Evolutionary conservation across 1,140 invertebrate species (phyloP), one percentile per base, ranked within the genome.

Genomic region (Popillia japonica): DNA sequence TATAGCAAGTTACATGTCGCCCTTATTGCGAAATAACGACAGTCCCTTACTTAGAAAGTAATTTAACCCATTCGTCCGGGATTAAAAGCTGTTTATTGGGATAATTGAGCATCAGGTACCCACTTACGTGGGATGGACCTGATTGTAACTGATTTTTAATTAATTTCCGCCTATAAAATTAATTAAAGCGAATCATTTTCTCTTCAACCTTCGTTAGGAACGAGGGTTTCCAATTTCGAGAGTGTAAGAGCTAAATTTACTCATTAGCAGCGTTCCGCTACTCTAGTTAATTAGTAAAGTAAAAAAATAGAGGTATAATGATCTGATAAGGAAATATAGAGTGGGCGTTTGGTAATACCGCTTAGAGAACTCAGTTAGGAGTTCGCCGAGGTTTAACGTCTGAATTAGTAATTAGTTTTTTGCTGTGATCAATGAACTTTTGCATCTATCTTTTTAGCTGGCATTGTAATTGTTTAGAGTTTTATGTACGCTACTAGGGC

Each of bases 51-150:
- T n/a, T 17, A 55, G 48, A 55, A 55, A 55, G 48, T 55, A 55
- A 55, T 55, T 55, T 55, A n/a, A 55, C 48, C 48, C 48, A 6
- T n/a, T 17, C 14, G n/a, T n/a, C 48, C 48, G 48, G 48, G 14
- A 55, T 55, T 17, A 55, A 55, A 55, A 55, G 17, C 48, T 55
- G 48, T 55, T 55, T 55, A 55, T 55, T 17, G 48, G 17, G 48
- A 55, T 55, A 55, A 55, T 55, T 55, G 48, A 55, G 48, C 48
- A 17, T 55, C 48, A 55, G 48, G 48, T 55, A 55, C 17, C 48
- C 48, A 17, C 48, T 55, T 55, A 55, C 48, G 11, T 34, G 27
- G 14, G 17, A 17, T 17, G 48, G 48, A n/a, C 42, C 7, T 44
- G 42, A 44, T 44, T 44, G 42, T 44, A 44, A 55, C 48, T 55